Evolutionary conservation across 2,888 invertebrate species (phyloP).

Genomic region (Chrysotoxum bicinctum): DNA sequence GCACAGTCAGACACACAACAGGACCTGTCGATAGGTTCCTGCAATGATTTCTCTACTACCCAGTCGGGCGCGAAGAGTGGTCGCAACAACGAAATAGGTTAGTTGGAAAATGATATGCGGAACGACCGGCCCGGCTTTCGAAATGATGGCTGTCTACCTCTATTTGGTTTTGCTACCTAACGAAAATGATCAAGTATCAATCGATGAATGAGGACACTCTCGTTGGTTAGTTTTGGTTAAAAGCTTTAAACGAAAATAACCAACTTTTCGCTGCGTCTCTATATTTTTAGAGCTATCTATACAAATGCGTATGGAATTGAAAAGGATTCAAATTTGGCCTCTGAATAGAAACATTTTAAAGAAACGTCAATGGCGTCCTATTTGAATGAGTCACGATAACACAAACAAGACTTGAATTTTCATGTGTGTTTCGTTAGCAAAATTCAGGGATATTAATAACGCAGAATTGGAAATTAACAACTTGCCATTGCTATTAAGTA

Average conservation of each 20-base stretch:
- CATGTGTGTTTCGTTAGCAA: not conserved
- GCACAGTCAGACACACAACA: not conserved
- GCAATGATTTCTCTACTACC: not conserved
- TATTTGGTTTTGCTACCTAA: conserved; percentile 3
- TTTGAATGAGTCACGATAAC: not conserved
- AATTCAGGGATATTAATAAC: not conserved
- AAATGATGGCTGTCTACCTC: not conserved
- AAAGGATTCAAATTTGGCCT: not conserved
- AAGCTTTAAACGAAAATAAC: not conserved
- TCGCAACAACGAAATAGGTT: conserved; percentile 27
- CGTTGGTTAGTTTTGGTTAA: not conserved
- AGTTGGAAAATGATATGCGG: conserved; percentile 58
- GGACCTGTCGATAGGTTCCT: not conserved
- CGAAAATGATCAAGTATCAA: conserved; percentile 30
- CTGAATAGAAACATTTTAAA: not conserved
- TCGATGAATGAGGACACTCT: conserved; percentile 12
- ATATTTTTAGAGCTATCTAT: too few species aligned
- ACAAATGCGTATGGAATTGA: not conserved
- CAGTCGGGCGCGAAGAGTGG: conserved; percentile 6
- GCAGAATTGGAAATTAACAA: not conserved
- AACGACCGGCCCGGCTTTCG: not conserved
- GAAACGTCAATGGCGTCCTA: not conserved
- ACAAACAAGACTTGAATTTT: not conserved
- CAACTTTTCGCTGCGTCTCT: not conserved
- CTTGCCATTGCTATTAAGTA: not conserved